These are phyloP conservation scores for Notamacropus eugenii DNA, from an alignment of 2,797 vertebrate genomes.

Conservation along the genomic window DNA sequence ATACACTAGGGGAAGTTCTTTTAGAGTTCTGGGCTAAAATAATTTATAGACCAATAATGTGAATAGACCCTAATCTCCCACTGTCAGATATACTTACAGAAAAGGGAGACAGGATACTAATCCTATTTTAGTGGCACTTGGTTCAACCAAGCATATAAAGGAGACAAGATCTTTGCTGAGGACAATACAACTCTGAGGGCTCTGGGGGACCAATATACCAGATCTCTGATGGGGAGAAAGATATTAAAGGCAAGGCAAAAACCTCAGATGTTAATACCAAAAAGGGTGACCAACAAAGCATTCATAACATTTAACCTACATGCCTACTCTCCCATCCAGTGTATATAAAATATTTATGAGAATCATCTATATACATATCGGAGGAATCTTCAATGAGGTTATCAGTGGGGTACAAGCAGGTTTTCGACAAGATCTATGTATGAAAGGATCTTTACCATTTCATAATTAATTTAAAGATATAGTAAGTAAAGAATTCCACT, in stretches of 20 bases:
- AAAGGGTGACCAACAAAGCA: not conserved
- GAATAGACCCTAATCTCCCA: not conserved
- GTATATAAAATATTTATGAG: not conserved
- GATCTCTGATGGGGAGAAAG: no score
- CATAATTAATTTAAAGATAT: not conserved
- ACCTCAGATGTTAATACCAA: not conserved
- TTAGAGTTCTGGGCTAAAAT: no score
- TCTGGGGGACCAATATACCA: no score
- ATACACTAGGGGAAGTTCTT: no score
- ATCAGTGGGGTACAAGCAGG: not conserved
- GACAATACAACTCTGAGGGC: not conserved
- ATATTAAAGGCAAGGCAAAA: not conserved
- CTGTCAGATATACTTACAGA: not conserved
- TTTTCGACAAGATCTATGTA: not conserved
- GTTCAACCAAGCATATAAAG: not conserved
- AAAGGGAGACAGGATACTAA: not conserved
- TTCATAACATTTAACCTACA: not conserved
- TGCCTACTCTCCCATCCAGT: not conserved
- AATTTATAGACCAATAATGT: not conserved
- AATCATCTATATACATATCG: not conserved
- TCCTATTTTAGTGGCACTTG: not conserved
- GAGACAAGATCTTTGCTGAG: not conserved
- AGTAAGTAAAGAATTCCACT: not conserved
- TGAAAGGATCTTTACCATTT: not conserved
- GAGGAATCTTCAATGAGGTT: not conserved